phyloP scores from a whole-genome alignment of 2,888 invertebrate species.

The Aphelenchoides bicaudatus region DNA sequence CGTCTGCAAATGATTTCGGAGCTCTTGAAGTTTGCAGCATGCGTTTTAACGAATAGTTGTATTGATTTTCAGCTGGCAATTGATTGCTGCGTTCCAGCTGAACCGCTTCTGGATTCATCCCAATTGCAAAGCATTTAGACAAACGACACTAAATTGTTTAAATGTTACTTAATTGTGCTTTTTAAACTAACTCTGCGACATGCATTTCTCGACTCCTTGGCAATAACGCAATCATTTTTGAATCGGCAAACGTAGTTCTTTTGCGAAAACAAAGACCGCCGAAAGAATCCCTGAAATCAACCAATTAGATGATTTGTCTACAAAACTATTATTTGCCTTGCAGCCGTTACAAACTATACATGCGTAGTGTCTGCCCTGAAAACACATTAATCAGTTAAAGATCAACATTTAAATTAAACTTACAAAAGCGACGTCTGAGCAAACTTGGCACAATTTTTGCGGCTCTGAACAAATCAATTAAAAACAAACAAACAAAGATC shows the following conservation, averaged over 20 bases:
- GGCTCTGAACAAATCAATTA: background rate
- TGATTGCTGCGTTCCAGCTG: conserved; percentile 16
- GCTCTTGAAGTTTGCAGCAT: background rate
- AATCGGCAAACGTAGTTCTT: conserved; percentile 17
- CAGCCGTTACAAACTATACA: conserved; percentile 8
- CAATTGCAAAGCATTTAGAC: conserved; percentile 13
- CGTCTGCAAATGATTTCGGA: background rate
- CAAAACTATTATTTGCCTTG: background rate
- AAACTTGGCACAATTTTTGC: conserved; percentile 11
- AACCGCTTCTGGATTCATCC: conserved; percentile 22
- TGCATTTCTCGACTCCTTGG: conserved; percentile 6
- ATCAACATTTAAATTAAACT: background rate
- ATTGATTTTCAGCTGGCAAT: too few species aligned
- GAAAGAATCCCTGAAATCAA: conserved; percentile 16
- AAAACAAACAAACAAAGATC: background rate
- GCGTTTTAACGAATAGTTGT: background rate
- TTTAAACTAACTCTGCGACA: background rate
- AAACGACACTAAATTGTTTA: conserved; percentile 20
- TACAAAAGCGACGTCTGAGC: conserved; percentile 14
- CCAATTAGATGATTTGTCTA: background rate
- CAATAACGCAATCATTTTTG: conserved; percentile 13
- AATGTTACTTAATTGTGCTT: conserved; percentile 16
- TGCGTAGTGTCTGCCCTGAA: too few species aligned
- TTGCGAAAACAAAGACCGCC: background rate
- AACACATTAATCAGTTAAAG: background rate